Percentiles rank a stretch among this genome's conserved stretches.
phyloP scores from a whole-genome alignment of 1,140 invertebrate species.

The Halictus rubicundus region DNA sequence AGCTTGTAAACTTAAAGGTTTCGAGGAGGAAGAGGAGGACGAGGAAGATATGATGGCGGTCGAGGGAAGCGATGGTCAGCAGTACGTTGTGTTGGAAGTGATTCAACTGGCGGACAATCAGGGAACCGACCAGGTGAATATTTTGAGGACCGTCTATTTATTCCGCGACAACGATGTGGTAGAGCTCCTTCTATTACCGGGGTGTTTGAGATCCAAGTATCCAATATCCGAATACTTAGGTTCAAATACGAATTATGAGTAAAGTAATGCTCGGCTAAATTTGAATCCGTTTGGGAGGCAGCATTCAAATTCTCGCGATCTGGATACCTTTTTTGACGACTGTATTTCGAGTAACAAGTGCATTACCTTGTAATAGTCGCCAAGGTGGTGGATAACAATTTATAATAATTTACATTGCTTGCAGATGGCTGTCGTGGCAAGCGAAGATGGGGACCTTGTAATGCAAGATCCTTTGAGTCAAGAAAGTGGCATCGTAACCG shows the following conservation, averaged over 20 bases:
- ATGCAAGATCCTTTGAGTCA: conserved; percentile 79
- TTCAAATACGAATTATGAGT: no score
- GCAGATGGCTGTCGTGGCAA: conserved; percentile 78
- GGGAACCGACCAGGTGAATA: conserved; percentile 74
- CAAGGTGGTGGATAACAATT: not conserved
- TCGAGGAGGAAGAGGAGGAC: conserved; percentile 81
- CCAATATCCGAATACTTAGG: no score
- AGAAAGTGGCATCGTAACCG: conserved; percentile 72
- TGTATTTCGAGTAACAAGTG: not conserved
- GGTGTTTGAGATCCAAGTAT: no score
- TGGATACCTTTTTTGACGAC: no score
- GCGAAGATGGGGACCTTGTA: conserved; percentile 78
- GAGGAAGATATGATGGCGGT: conserved; percentile 84
- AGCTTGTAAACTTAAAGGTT: conserved; percentile 81
- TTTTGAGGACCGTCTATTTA: not conserved
- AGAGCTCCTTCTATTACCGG: no score
- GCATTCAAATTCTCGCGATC: no score
- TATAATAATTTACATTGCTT: conserved; percentile 29
- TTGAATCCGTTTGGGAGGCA: no score
- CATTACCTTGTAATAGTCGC: not conserved
- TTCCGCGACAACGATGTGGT: no score
- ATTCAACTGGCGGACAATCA: conserved; percentile 89
- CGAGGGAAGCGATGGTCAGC: conserved; percentile 89
- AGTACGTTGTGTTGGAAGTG: conserved; percentile 93
- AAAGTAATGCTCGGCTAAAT: no score